phyloP scores from a whole-genome alignment of 2,888 invertebrate genomes.

The Ormyrus thymus region DNA sequence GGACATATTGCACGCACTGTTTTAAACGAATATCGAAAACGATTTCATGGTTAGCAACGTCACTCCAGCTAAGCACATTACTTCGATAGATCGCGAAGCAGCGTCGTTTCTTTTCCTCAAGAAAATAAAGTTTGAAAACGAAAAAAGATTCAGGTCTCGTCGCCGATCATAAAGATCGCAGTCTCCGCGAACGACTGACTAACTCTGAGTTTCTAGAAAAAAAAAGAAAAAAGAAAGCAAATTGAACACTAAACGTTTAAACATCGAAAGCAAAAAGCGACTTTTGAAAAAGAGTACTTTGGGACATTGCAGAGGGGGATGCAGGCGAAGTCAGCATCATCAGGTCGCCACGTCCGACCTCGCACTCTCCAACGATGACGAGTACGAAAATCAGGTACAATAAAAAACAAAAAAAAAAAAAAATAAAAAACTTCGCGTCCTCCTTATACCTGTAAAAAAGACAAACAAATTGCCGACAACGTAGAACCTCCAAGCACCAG shows the following conservation, averaged over 20 bases:
- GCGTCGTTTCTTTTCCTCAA: too few species aligned
- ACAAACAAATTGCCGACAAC: not conserved
- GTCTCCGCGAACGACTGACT: too few species aligned
- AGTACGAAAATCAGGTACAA: conserved; percentile 74
- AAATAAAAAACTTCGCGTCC: conserved; percentile 66
- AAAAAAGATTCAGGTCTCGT: too few species aligned
- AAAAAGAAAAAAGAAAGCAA: not conserved
- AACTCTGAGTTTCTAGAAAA: too few species aligned
- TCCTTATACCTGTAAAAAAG: not conserved
- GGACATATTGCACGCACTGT: too few species aligned
- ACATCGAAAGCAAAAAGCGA: not conserved
- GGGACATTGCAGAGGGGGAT: conserved; percentile 52
- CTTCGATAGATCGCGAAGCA: too few species aligned
- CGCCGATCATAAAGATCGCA: too few species aligned
- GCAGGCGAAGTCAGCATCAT: conserved; percentile 72
- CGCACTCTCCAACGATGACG: conserved; percentile 75
- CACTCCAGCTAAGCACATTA: too few species aligned
- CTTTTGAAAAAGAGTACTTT: conserved; percentile 47
- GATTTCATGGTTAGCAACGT: too few species aligned
- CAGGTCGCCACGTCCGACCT: conserved; percentile 74
- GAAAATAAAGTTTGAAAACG: too few species aligned
- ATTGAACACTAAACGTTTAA: not conserved
- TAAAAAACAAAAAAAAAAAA: conserved; percentile 69
- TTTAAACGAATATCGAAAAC: too few species aligned
- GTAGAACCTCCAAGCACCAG: not conserved